Evolutionary conservation across 2,888 invertebrate species (phyloP).

Genomic region (Apodemia mormo): DNA sequence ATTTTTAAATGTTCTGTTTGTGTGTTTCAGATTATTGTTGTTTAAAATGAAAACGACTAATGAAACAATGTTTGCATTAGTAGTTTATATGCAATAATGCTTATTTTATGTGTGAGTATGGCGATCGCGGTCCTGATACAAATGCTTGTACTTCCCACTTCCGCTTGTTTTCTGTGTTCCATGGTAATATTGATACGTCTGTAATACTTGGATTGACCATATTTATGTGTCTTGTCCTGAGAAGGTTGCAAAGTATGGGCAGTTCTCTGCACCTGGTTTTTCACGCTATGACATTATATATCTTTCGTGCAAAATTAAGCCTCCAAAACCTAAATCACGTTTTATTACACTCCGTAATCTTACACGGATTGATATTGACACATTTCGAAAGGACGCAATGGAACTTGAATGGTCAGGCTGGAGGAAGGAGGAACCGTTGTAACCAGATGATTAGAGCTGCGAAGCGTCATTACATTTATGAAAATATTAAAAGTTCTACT

Average conservation of each 20-base stretch:
- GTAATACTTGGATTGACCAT: not conserved
- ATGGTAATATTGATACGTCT: not conserved
- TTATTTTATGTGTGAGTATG: too few species aligned
- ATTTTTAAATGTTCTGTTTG: too few species aligned
- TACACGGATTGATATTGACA: not conserved
- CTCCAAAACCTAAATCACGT: not conserved
- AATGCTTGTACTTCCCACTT: too few species aligned
- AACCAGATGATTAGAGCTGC: not conserved
- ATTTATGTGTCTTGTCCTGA: not conserved
- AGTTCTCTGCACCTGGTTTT: not conserved
- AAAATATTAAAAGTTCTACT: not conserved
- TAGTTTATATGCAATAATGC: too few species aligned
- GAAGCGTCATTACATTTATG: not conserved
- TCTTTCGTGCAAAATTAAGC: not conserved
- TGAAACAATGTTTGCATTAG: too few species aligned
- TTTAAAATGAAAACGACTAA: too few species aligned
- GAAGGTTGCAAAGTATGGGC: not conserved
- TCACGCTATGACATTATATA: not conserved
- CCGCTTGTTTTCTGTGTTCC: too few species aligned
- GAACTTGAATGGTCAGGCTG: not conserved
- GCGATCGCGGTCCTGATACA: too few species aligned
- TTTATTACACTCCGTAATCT: not conserved
- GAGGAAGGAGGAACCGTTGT: not conserved
- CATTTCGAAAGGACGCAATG: not conserved
- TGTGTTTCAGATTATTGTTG: too few species aligned